Evolutionary conservation across 2,113 vertebrate species (phyloP).

Genomic region (Carassius carassius): DNA sequence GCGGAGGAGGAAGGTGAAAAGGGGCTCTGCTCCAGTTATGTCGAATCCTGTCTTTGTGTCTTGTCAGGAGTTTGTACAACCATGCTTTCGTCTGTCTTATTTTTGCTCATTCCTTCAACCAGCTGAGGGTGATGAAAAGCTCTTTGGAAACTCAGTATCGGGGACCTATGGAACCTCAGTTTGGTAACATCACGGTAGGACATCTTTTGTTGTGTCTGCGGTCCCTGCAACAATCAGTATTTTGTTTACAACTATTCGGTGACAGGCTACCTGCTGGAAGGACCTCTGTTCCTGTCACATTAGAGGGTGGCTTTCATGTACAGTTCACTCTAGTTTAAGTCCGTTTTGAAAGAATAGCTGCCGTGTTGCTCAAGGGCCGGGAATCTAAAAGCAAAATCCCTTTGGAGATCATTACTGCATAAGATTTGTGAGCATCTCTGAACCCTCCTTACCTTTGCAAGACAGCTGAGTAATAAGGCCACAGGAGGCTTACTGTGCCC

Average conservation of each 20-base stretch:
- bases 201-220: not conserved
- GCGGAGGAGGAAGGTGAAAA: conserved; percentile 43
- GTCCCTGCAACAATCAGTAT: not conserved
- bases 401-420: conserved; percentile 58
- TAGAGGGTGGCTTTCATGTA: not conserved
- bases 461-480: conserved; percentile 74
- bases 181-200: not conserved
- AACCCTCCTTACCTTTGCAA: conserved; percentile 57
- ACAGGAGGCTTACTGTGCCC: conserved; percentile 62
- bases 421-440: conserved; percentile 47
- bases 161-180: conserved; percentile 5
- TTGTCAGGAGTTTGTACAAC: conserved; percentile 54
- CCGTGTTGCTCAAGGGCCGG: not conserved
- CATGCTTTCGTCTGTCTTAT: conserved; percentile 48
- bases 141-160: not conserved
- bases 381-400: conserved; percentile 45
- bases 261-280: conserved; percentile 18
- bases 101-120: conserved; percentile 12
- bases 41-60: conserved; percentile 50
- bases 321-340: not conserved
- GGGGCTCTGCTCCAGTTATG: conserved; percentile 53
- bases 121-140: conserved; percentile 1
- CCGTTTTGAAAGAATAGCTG: conserved; percentile 24
- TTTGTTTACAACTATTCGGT: conserved; percentile 1
- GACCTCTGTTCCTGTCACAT: not conserved